Percentiles rank a stretch among this genome's conserved stretches.
phyloP scores from a whole-genome alignment of 37 sponge, comb jelly and placozoan species.

The Oopsacas minuta region DNA sequence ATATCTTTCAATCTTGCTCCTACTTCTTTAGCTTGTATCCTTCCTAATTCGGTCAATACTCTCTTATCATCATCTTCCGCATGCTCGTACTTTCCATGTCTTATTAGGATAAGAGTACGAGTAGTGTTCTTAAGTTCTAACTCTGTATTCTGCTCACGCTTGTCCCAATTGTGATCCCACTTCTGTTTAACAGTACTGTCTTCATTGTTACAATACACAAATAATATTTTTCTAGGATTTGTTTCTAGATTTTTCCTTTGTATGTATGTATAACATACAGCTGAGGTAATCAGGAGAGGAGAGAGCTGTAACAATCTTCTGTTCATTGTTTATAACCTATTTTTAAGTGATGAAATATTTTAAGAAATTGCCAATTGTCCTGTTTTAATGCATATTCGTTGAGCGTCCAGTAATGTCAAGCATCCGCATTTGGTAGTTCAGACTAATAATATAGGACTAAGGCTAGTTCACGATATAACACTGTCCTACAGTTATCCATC shows the following conservation, averaged over 20 bases:
- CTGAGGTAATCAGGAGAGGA: not conserved
- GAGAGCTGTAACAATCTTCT: not conserved
- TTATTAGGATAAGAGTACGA: constrained; percentile 26
- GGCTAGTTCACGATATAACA: too few species aligned
- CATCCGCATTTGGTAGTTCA: too few species aligned
- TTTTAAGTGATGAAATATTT: too few species aligned
- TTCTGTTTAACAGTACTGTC: not conserved
- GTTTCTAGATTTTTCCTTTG: not conserved
- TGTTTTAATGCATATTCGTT: too few species aligned
- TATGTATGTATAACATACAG: constrained; percentile 5
- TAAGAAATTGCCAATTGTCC: too few species aligned
- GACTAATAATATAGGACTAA: too few species aligned
- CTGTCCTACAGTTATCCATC: too few species aligned
- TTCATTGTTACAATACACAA: not conserved
- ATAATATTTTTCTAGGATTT: not conserved
- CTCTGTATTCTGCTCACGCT: not conserved
- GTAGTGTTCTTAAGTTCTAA: constrained; percentile 20
- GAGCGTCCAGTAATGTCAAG: too few species aligned
- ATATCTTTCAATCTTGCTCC: constrained; percentile 33
- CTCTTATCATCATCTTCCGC: not conserved
- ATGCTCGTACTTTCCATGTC: constrained; percentile 29
- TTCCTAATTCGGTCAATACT: constrained; percentile 32
- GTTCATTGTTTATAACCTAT: not conserved
- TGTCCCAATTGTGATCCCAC: constrained; percentile 26
- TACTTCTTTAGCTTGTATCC: constrained; percentile 30